Conservation (phyloP, 2,797 vertebrate genomes). For the Apodemus agrarius region DNA sequence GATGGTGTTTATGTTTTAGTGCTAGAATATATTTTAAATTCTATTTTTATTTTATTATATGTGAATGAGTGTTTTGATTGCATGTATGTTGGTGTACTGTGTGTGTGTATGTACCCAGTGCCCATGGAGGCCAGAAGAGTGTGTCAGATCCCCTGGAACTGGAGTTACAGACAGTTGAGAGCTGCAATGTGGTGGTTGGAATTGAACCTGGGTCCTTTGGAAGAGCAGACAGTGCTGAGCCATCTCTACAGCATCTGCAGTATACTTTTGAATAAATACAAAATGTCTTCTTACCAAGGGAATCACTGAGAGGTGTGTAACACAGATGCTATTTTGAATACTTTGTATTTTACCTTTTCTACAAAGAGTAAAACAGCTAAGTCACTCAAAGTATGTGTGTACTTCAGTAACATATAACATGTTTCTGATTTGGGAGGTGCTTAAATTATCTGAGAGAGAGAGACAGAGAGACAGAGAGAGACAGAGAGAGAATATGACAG, state of each 20-base stretch:
- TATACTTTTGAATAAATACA: not conserved
- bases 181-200: not conserved
- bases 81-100: not conserved
- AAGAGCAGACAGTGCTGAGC: not conserved
- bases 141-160: not conserved
- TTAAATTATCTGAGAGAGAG: not conserved
- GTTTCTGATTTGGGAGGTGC: not conserved
- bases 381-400: not conserved
- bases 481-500: not conserved
- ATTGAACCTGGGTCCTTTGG: not conserved
- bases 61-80: not conserved
- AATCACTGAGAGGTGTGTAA: not conserved
- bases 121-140: not conserved
- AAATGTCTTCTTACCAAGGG: not conserved
- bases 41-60: not conserved
- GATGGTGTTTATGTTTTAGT: not conserved
- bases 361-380: not conserved
- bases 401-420: not conserved
- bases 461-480: too few species aligned
- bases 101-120: not conserved
- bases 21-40: not conserved
- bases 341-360: constrained; percentile 40
- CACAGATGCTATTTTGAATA: not conserved
- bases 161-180: not conserved
- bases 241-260: not conserved